Evolutionary conservation across 2,797 vertebrate species (phyloP).

Genomic region (Acipenser transmontanus): DNA sequence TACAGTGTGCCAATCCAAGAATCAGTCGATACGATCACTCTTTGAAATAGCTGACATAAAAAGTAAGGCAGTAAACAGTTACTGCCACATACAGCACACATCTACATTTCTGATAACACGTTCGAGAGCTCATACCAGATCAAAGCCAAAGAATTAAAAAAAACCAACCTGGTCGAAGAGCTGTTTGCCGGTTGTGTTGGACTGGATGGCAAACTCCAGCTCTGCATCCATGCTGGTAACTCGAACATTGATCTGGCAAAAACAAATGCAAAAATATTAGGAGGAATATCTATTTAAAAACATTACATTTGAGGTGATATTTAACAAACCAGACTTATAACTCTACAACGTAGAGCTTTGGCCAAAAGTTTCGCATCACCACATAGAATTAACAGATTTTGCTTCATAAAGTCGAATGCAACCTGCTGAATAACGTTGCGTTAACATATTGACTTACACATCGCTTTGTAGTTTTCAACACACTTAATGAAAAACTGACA

Average conservation of each 20-base stretch:
- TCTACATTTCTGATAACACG: conserved; percentile 13
- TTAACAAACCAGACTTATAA: too few relatives aligned
- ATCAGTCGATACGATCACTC: conserved; percentile 12
- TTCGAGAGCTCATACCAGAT: conserved; percentile 25
- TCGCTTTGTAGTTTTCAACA: too few relatives aligned
- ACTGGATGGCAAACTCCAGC: conserved; percentile 96
- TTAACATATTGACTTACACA: too few relatives aligned
- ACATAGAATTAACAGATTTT: too few relatives aligned
- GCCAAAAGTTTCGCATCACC: too few relatives aligned
- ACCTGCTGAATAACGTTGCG: too few relatives aligned
- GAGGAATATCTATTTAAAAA: too few relatives aligned
- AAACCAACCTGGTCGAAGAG: conserved; percentile 90
- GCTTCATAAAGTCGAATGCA: too few relatives aligned
- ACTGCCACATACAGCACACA: conserved; percentile 18
- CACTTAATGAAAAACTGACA: too few relatives aligned
- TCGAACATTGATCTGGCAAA: conserved; percentile 83
- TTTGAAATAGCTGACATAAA: conserved; percentile 15
- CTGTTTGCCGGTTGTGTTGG: conserved; percentile 89
- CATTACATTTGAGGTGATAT: too few relatives aligned
- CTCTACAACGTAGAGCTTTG: too few relatives aligned
- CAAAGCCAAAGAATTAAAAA: not conserved
- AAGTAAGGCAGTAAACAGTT: conserved; percentile 17
- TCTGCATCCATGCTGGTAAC: conserved; percentile 96
- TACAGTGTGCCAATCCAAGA: conserved; percentile 25
- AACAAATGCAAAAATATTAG: not conserved